Evolutionary conservation across 2,797 vertebrate species (phyloP), one percentile per base, ranked within the genome.

Genomic region (Setipinna tenuifilis): DNA sequence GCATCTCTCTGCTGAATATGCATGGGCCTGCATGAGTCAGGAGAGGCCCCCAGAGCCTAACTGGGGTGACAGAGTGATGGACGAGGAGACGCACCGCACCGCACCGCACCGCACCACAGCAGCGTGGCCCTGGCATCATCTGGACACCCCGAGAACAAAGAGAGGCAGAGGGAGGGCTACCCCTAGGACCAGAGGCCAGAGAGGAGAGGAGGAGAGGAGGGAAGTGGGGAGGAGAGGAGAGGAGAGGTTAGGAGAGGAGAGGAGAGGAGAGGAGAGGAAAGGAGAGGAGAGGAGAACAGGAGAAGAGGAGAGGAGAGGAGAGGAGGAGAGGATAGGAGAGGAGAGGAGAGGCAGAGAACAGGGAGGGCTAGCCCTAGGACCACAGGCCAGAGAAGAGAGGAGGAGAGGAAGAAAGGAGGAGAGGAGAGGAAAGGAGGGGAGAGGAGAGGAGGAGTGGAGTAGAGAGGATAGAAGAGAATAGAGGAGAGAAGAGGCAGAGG

Each of bases 41-140:
- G 68, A 11, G 17, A 11, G 17, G 93, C 88, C 87, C 87, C 85
- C 71, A 88, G 93, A 95, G 94, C 93, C 94, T 94, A 93, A 83
- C 59, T 6, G 17, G 57, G 50, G 87, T 93, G 93, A 93, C 93
- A 94, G 88, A 65, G 86, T 96, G 95, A 96, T 95, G 93, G 91
- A 96, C 86, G 94, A 96, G 87, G 10, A 4, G 4, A 48, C 46
- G 46, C 46, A 48, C 46, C 46, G 4, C 46, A 48, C 46, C 46
- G 10, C 46, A 48, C 46, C 46, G 10, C 10, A 48, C 46, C 46
- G 10, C 46, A 48, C 46, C 46, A 48, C 46, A 48, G 50, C 50
- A 54, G 7, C 50, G 83, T 3, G 9, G 78, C 82, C 83, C 35
- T 54, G 91, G 91, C 90, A 90, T 95, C 95, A 95, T 93, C 93